Conservation (phyloP, 2,113 vertebrate genomes). For the Hippopotamus amphibius region DNA sequence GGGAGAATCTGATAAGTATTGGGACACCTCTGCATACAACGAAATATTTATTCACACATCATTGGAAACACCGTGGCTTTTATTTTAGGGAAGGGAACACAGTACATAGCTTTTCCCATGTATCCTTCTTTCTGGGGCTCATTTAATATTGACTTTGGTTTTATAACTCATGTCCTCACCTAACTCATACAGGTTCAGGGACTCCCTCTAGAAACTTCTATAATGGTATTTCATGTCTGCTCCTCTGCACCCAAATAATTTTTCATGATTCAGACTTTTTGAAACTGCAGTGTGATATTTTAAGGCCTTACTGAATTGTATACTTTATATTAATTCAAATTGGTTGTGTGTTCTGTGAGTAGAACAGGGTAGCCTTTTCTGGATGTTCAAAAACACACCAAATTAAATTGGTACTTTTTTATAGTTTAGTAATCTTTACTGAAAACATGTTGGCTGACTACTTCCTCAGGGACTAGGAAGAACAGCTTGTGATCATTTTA, state of each 20-base stretch:
- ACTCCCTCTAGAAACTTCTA: neutral
- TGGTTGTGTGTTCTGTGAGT: neutral
- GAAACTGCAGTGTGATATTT: constrained; percentile 19
- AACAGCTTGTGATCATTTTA: constrained; percentile 19
- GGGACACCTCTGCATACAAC: neutral
- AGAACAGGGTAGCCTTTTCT: neutral
- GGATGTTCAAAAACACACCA: neutral
- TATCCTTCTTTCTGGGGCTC: neutral
- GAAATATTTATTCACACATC: neutral
- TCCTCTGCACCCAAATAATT: neutral
- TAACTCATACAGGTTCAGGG: neutral
- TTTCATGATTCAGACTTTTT: constrained; percentile 13
- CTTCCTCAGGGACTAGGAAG: neutral
- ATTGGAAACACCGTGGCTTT: neutral
- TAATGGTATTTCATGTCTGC: neutral
- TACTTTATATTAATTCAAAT: constrained; percentile 6
- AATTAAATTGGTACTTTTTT: neutral
- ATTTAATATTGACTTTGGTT: neutral
- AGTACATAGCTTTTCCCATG: neutral
- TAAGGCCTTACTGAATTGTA: neutral
- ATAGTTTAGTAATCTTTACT: neutral
- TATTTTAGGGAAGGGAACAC: neutral
- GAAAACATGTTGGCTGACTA: neutral
- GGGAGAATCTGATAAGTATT: neutral
- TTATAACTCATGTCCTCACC: neutral